phyloP scores from a whole-genome alignment of 2,113 vertebrate species.

The Notarius quadriscutis region DNA sequence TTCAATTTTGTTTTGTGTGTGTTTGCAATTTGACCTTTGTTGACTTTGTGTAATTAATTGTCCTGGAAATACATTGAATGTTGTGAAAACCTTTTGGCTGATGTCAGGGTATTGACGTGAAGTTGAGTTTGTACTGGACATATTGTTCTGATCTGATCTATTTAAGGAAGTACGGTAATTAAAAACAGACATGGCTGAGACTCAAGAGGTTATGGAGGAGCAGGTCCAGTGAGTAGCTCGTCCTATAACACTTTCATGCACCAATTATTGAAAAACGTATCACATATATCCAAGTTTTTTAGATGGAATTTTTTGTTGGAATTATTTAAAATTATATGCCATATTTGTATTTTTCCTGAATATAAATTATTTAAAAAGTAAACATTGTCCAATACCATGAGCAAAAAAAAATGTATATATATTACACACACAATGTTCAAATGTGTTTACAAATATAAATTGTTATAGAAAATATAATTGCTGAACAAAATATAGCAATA shows the following conservation, averaged over 20 bases:
- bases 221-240: conserved; percentile 65
- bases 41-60: background rate
- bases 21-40: background rate
- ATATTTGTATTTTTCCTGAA: background rate
- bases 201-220: conserved; percentile 66
- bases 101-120: background rate
- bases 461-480: background rate
- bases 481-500: background rate
- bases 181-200: conserved; percentile 69
- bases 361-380: background rate
- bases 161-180: conserved; percentile 57
- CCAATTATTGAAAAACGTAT: background rate
- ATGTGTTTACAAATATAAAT: background rate
- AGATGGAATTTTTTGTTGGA: background rate
- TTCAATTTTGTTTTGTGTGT: background rate
- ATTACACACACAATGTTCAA: background rate
- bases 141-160: conserved; percentile 26
- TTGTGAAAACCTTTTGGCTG: background rate
- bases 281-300: background rate
- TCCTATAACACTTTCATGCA: background rate
- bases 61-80: background rate
- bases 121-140: background rate
- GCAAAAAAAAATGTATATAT: background rate
- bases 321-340: background rate
- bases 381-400: background rate